Evolutionary conservation across 2,888 invertebrate species (phyloP).

Genomic region (Sesia bembeciformis): DNA sequence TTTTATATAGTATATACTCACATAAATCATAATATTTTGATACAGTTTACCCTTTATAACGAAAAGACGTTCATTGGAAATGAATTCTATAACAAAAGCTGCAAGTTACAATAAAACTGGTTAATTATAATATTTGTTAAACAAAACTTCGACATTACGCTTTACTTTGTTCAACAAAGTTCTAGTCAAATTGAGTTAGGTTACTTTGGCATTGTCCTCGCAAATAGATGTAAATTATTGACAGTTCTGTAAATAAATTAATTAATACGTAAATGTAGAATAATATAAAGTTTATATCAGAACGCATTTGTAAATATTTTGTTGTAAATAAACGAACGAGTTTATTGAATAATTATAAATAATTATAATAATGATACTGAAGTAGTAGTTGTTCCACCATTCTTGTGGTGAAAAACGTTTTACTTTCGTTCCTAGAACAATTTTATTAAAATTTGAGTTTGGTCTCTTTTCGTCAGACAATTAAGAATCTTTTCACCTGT

Average conservation of each 20-base stretch:
- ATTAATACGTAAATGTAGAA: slow-evolving; percentile 42
- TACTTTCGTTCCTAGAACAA: slow-evolving; percentile 61
- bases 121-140: neutral
- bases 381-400: slow-evolving; percentile 38
- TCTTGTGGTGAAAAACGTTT: slow-evolving; percentile 48
- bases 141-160: neutral
- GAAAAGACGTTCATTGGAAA: neutral
- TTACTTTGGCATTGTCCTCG: neutral
- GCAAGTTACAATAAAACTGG: neutral
- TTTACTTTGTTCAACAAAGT: neutral
- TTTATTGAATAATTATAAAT: slow-evolving; percentile 18
- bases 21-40: too few relatives aligned
- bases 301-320: slow-evolving; percentile 57
- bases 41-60: too few relatives aligned
- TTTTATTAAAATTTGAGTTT: slow-evolving; percentile 14
- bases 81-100: neutral
- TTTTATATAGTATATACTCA: too few relatives aligned
- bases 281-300: slow-evolving; percentile 46
- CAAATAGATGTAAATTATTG: slow-evolving; percentile 6
- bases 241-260: slow-evolving; percentile 41
- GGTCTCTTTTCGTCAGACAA: neutral
- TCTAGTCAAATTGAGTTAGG: neutral
- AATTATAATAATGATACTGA: neutral
- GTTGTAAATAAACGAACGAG: slow-evolving; percentile 42
- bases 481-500: neutral